These are phyloP conservation scores for Plutomurus gul DNA, from an alignment of 1,140 invertebrate genomes.

Conservation along the genomic window DNA sequence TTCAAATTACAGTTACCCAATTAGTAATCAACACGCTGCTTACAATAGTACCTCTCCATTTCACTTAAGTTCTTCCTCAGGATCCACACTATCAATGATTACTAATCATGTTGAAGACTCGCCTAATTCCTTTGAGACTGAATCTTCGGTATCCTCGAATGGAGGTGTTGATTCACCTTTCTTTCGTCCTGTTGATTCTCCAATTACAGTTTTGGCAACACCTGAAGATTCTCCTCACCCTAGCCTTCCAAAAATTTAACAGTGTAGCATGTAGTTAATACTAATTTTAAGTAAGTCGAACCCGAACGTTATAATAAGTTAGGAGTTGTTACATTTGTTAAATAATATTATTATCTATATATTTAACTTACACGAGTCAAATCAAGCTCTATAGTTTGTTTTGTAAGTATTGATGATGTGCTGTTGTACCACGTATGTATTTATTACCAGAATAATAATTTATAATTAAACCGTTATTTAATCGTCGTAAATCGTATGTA, in stretches of 20 bases:
- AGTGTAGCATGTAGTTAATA: not conserved
- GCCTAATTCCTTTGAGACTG: conserved; percentile 52
- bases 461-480: not conserved
- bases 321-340: not conserved
- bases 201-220: conserved; percentile 26
- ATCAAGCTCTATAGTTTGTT: no score
- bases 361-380: no score
- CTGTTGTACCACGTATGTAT: no score
- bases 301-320: not conserved
- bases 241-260: not conserved
- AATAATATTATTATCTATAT: no score
- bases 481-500: not conserved
- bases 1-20: not conserved
- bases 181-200: conserved; percentile 49
- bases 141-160: conserved; percentile 52
- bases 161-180: conserved; percentile 49
- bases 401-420: no score
- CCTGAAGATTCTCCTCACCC: conserved; percentile 48
- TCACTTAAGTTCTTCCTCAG: conserved; percentile 12
- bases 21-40: not conserved
- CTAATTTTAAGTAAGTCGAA: not conserved
- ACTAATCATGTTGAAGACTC: conserved; percentile 47
- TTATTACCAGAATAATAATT: not conserved
- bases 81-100: conserved; percentile 33
- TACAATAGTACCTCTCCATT: not conserved